A percentile compares a stretch with the other conserved stretches of the same genome.
Evolutionary conservation across 2,888 invertebrate genomes (phyloP).

Genomic region (Drosophila pseudotakahashii): DNA sequence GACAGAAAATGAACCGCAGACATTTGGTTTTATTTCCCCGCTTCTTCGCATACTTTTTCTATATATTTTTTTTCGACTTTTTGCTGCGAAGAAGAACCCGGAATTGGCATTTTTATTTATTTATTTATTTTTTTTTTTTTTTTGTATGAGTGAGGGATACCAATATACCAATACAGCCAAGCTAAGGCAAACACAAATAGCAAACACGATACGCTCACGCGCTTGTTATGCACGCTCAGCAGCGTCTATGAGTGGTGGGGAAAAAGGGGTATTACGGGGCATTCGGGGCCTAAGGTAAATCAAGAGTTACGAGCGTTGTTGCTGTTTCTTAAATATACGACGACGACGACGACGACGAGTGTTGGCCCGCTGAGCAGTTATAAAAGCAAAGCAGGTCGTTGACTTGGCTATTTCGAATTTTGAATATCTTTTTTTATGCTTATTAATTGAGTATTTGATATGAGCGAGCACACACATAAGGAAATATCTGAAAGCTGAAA

Average conservation of each 20-base stretch:
- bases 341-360: conserved; percentile 13
- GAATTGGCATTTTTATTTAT: conserved; percentile 65
- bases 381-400: conserved; percentile 81
- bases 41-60: conserved; percentile 30
- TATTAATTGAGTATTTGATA: conserved; percentile 83
- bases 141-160: conserved; percentile 39
- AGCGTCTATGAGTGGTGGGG: conserved; percentile 44
- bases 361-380: conserved; percentile 61
- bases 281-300: conserved; percentile 21
- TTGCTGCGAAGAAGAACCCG: conserved; percentile 72
- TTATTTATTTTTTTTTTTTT: conserved; percentile 4
- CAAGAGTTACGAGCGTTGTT: conserved; percentile 46
- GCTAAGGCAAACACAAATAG: conserved; percentile 42
- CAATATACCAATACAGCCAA: conserved; percentile 38
- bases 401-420: conserved; percentile 64
- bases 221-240: conserved; percentile 77
- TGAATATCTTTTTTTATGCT: conserved; percentile 61
- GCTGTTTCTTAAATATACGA: conserved; percentile 59
- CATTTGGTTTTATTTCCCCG: conserved; percentile 40
- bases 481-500: conserved; percentile 5
- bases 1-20: conserved; percentile 71
- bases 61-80: conserved; percentile 10
- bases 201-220: conserved; percentile 66
- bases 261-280: not conserved
- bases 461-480: conserved; percentile 24